Conservation (phyloP, 92 coral and sea anemone species). For the Parazoanthus swiftii region DNA sequence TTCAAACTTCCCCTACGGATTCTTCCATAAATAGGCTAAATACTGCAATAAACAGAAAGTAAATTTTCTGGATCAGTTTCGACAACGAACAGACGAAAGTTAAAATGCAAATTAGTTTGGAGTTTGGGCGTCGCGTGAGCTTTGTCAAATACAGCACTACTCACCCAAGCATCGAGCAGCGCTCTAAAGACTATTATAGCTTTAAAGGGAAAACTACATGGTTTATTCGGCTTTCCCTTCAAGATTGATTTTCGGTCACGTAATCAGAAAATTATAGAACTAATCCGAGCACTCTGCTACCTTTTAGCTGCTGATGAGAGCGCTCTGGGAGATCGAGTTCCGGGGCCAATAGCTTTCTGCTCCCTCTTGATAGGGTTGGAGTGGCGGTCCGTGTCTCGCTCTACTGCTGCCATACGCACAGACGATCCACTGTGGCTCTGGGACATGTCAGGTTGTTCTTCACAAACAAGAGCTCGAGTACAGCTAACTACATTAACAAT, state of each 20-base stretch:
- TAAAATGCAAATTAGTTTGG: constrained; percentile 62
- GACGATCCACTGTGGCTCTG: background rate
- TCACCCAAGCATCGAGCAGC: constrained; percentile 9
- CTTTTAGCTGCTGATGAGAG: constrained; percentile 67
- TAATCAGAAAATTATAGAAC: background rate
- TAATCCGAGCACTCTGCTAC: constrained; percentile 30
- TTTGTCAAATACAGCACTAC: constrained; percentile 11
- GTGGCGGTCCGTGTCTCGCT: constrained; percentile 18
- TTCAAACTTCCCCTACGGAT: constrained; percentile 27
- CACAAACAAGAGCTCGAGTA: constrained; percentile 6
- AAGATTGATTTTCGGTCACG: background rate
- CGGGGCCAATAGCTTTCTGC: constrained; percentile 31
- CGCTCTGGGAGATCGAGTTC: constrained; percentile 54
- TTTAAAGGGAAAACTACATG: background rate
- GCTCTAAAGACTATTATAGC: background rate
- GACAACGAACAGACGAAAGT: constrained; percentile 57
- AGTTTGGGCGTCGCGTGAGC: constrained; percentile 47
- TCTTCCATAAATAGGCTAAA: constrained; percentile 18
- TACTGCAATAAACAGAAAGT: background rate
- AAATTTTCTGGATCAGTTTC: background rate
- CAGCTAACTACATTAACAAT: constrained; percentile 23
- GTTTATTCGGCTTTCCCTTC: background rate
- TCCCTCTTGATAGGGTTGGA: constrained; percentile 40
- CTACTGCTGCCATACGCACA: constrained; percentile 26
- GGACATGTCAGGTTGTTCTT: constrained; percentile 29